A percentile compares a stretch with the other conserved stretches of the same genome.
Conservation (phyloP, 2,888 invertebrate genomes). For the Scaeva pyrastri region DNA sequence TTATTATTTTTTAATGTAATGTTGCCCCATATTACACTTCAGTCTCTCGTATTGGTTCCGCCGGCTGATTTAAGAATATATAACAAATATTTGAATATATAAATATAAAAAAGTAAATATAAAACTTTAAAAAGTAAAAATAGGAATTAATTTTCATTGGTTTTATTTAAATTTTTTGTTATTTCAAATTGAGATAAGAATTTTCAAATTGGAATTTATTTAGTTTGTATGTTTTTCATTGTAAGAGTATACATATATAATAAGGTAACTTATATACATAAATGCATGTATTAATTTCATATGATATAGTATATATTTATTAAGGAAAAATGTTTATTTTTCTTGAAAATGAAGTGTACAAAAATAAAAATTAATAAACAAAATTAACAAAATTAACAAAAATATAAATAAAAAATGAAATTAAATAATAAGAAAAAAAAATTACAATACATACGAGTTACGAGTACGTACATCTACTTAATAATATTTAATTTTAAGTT, state of each 20-base stretch:
- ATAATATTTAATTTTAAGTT: constrained; percentile 47
- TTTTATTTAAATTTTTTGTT: neutral
- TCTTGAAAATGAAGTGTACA: constrained; percentile 59
- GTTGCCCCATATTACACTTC: constrained; percentile 86
- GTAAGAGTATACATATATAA: neutral
- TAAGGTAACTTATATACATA: neutral
- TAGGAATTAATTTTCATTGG: constrained; percentile 40
- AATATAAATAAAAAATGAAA: constrained; percentile 41
- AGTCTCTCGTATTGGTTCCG: constrained; percentile 91
- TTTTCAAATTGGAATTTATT: constrained; percentile 13
- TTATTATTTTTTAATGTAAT: constrained; percentile 65
- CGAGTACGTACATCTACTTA: constrained; percentile 42
- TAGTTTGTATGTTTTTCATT: constrained; percentile 39
- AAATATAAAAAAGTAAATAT: constrained; percentile 78
- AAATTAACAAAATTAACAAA: constrained; percentile 51
- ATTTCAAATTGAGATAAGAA: neutral
- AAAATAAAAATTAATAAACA: constrained; percentile 45
- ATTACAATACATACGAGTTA: neutral
- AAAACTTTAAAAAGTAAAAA: constrained; percentile 77
- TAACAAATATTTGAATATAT: constrained; percentile 80
- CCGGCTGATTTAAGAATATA: constrained; percentile 87
- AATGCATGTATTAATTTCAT: neutral
- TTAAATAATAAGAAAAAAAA: constrained; percentile 40
- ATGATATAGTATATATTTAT: constrained; percentile 4
- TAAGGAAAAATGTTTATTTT: constrained; percentile 30